These are phyloP conservation scores for Poeciliopsis paucimaculata DNA, from an alignment of 2,797 vertebrate genomes.

Conservation along the genomic window DNA sequence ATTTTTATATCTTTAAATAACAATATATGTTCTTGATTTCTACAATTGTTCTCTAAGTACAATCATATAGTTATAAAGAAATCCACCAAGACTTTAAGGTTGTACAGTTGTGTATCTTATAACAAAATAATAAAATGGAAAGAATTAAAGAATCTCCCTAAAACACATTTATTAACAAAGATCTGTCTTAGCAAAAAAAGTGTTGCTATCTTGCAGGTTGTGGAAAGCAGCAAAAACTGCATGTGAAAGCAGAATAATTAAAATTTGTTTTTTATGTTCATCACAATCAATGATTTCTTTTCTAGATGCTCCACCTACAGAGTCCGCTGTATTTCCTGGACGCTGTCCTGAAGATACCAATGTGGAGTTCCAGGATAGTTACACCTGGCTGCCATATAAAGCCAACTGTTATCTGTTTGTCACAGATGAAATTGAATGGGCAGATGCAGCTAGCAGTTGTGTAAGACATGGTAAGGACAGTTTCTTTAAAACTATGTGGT, in stretches of 20 bases:
- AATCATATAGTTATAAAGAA: not conserved
- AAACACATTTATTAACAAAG: not conserved
- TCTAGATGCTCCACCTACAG: conserved; percentile 84
- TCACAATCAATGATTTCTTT: conserved; percentile 13
- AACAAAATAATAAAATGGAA: not conserved
- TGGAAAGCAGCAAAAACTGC: not conserved
- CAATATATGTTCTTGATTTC: not conserved
- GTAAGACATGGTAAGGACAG: conserved; percentile 79
- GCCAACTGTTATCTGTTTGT: conserved; percentile 88
- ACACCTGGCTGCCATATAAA: conserved; percentile 87
- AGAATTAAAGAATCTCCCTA: not conserved
- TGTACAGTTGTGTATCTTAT: too few species aligned
- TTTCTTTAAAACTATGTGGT: not conserved
- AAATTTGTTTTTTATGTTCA: not conserved
- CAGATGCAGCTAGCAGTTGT: conserved; percentile 84
- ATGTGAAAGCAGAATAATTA: not conserved
- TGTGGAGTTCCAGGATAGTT: conserved; percentile 39
- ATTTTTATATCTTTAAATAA: not conserved
- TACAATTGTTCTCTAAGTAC: too few species aligned
- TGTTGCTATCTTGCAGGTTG: not conserved
- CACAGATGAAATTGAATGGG: conserved; percentile 81
- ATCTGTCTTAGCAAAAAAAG: not conserved
- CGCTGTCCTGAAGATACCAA: conserved; percentile 80
- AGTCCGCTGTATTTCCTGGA: conserved; percentile 83
- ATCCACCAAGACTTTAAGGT: not conserved